phyloP scores from a whole-genome alignment of 2,113 vertebrate species.

The Misgurnus anguillicaudatus region DNA sequence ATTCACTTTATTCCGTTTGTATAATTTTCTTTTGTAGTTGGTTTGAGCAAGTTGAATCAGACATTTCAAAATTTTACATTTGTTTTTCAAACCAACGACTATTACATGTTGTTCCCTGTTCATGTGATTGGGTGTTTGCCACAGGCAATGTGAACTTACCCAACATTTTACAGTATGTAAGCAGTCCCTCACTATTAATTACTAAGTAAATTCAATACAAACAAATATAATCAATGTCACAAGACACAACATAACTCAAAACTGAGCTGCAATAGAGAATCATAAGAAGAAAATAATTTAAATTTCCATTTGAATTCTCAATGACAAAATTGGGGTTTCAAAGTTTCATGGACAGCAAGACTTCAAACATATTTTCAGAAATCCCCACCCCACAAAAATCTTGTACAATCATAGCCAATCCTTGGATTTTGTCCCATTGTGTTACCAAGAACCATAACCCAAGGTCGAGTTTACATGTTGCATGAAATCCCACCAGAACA shows the following conservation, averaged over 20 bases:
- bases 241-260: conserved; percentile 51
- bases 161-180: conserved; percentile 41
- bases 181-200: conserved; percentile 19
- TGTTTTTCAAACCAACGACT: conserved; percentile 15
- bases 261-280: conserved; percentile 53
- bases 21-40: conserved; percentile 1
- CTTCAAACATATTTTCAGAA: not conserved
- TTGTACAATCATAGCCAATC: not conserved
- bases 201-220: conserved; percentile 37
- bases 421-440: not conserved
- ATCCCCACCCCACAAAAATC: conserved; percentile 7
- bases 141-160: conserved; percentile 30
- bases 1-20: conserved; percentile 2
- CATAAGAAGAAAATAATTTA: conserved; percentile 61
- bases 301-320: conserved; percentile 37
- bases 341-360: not conserved
- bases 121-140: conserved; percentile 20
- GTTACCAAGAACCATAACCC: not conserved
- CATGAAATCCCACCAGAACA: conserved; percentile 35
- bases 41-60: conserved; percentile 23
- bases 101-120: conserved; percentile 32
- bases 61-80: not conserved
- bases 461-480: conserved; percentile 5
- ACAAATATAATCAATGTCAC: conserved; percentile 45
- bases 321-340: conserved; percentile 23